Percentiles rank a stretch among this genome's conserved stretches.
phyloP scores from a whole-genome alignment of 1,140 invertebrate genomes.

The Achatina immaculata region DNA sequence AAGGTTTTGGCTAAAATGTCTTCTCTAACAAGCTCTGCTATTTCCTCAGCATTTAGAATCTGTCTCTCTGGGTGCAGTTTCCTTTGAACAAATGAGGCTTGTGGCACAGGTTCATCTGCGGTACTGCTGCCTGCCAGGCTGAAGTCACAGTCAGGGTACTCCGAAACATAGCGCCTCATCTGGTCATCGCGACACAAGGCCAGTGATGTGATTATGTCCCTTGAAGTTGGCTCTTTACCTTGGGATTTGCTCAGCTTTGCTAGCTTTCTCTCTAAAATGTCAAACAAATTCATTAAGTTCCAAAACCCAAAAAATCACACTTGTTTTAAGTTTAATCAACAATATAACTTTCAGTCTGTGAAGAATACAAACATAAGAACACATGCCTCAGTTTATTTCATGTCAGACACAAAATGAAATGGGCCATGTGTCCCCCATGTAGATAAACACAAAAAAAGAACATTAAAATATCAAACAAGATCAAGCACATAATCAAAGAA shows the following conservation, averaged over 20 bases:
- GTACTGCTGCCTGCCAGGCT: background rate
- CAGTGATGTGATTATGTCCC: conserved; percentile 21
- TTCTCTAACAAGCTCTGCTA: conserved; percentile 13
- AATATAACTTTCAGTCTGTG: background rate
- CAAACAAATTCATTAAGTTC: background rate
- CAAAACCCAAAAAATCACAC: background rate
- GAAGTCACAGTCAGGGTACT: background rate
- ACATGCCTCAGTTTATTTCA: background rate
- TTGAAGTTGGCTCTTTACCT: conserved; percentile 17
- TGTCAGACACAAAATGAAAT: background rate
- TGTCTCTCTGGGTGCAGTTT: conserved; percentile 31
- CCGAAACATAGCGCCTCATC: conserved; percentile 24
- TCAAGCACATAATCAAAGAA: no score
- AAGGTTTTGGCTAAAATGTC: conserved; percentile 15
- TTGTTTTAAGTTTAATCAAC: background rate
- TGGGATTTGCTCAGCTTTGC: conserved; percentile 1
- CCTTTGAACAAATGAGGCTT: conserved; percentile 16
- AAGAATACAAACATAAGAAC: background rate
- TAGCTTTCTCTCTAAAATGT: conserved; percentile 19
- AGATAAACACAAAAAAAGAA: background rate
- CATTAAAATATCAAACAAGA: no score
- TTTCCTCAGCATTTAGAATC: conserved; percentile 20
- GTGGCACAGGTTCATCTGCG: background rate
- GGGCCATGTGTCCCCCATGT: background rate
- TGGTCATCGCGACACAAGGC: conserved; percentile 29